A percentile compares a stretch with the other conserved stretches of the same genome.
phyloP scores from a whole-genome alignment of 2,888 invertebrate genomes.

The Melinaea menophilus region DNA sequence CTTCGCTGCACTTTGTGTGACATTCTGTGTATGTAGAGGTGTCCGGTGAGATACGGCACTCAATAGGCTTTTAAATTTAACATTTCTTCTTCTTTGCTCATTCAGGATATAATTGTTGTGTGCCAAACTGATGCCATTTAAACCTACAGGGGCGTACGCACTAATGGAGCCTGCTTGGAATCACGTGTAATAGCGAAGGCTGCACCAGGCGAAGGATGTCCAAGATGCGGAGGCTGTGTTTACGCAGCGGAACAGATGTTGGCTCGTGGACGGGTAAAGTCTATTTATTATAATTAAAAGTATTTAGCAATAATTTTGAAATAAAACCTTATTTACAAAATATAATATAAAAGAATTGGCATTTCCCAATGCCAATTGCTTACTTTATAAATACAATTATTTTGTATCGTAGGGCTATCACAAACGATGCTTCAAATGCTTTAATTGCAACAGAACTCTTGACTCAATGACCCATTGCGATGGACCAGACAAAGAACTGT shows the following conservation, averaged over 20 bases:
- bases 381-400: constrained; percentile 26
- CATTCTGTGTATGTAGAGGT: constrained; percentile 57
- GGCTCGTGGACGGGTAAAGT: constrained; percentile 90
- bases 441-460: constrained; percentile 88
- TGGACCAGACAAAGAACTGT: constrained; percentile 94
- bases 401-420: constrained; percentile 86
- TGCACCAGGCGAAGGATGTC: constrained; percentile 91
- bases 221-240: constrained; percentile 91
- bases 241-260: constrained; percentile 96
- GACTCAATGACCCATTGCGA: constrained; percentile 94
- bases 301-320: not conserved
- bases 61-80: constrained; percentile 62
- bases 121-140: constrained; percentile 42
- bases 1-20: constrained; percentile 70
- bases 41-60: constrained; percentile 57
- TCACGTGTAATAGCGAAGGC: constrained; percentile 87
- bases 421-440: constrained; percentile 93
- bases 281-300: constrained; percentile 6
- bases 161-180: constrained; percentile 82
- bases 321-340: not conserved
- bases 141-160: constrained; percentile 68
- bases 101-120: constrained; percentile 30
- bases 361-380: not conserved
- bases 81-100: constrained; percentile 71
- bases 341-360: not conserved